Evolutionary conservation across 2,113 vertebrate species (phyloP), one percentile per base, ranked within the genome.

Genomic region (Odocoileus virginianus): DNA sequence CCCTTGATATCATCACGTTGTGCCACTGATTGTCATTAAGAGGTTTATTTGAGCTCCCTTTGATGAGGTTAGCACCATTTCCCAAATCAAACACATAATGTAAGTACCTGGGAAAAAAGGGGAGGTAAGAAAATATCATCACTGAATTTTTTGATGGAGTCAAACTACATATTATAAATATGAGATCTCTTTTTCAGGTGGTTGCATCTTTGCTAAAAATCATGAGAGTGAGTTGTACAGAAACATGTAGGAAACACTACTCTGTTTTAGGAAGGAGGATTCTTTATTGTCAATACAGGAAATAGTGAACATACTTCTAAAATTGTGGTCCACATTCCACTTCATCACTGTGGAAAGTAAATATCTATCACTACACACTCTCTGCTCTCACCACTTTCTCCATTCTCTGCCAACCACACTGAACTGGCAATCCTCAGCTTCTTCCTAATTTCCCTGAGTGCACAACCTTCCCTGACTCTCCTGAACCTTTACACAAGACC

Each of bases 21-120:
- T 99, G 99, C 99, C 99, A 99, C 96, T 99, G 99, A 98, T 99
- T 99, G 99, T 99, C 99, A 28, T 99, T 99, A 93, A 99, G 99
- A 55, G 99, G 99, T 97, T 99, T 99, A 97, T 99, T 99, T 81
- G 99, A 99, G 98, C 99, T 99, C 94, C 99, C 99, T 98, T 99
- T 99, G 98, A 99, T 99, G 96, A 99, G 99, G 97, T 99, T 99
- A 84, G 99, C 99, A 98, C 99, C 99, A 2, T 99, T 99, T 86
- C 99, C 99, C 99, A 99, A 99, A 96, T 99, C 99, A 96, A 99
- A 99, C 45, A 99, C 99, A 30, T 99, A 99, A 97, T 99, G 99
- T 93, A 99, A 99, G 98, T 99, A 99, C 91, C 99, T 99, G 97
- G 81, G 89, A 28, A 95, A 79, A 78, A 93, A 84, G 3, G 19